A percentile compares a stretch with the other conserved stretches of the same genome.
phyloP scores from a whole-genome alignment of 2,888 invertebrate genomes.

The Cheilosia urbana region DNA sequence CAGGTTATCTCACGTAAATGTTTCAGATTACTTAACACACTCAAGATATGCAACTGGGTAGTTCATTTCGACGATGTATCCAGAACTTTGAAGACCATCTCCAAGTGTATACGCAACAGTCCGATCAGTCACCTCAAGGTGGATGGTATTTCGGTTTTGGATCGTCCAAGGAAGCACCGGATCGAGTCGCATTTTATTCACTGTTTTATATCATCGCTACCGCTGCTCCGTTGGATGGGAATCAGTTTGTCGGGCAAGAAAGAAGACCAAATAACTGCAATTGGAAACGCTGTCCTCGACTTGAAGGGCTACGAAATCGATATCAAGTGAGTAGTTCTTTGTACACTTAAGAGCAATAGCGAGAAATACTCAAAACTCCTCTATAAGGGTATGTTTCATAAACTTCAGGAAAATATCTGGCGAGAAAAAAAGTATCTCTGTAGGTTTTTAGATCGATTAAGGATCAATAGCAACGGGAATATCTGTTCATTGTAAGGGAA shows the following conservation, averaged over 20 bases:
- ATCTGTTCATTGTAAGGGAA: no score
- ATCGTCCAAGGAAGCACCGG: constrained; percentile 78
- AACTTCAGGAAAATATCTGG: no score
- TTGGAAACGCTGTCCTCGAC: constrained; percentile 79
- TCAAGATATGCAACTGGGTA: constrained; percentile 80
- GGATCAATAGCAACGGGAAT: no score
- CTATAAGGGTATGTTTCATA: no score
- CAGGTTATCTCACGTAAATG: background rate
- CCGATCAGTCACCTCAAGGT: constrained; percentile 80
- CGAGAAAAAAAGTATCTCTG: no score
- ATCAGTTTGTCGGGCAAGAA: constrained; percentile 79
- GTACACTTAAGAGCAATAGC: background rate
- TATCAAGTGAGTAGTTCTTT: constrained; percentile 78
- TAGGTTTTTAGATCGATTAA: no score
- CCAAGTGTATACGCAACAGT: constrained; percentile 79
- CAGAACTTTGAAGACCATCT: constrained; percentile 78
- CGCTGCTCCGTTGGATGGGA: constrained; percentile 79
- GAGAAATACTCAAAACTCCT: no score
- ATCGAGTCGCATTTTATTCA: constrained; percentile 79
- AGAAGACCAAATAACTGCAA: constrained; percentile 79
- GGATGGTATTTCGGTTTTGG: constrained; percentile 79
- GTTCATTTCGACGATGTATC: constrained; percentile 79
- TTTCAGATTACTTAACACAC: constrained; percentile 78
- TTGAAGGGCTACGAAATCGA: constrained; percentile 80
- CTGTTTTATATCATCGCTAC: constrained; percentile 78